Percentiles rank a stretch among this genome's conserved stretches.
phyloP scores from a whole-genome alignment of 2,888 invertebrate genomes.

The Meloe dianella region DNA sequence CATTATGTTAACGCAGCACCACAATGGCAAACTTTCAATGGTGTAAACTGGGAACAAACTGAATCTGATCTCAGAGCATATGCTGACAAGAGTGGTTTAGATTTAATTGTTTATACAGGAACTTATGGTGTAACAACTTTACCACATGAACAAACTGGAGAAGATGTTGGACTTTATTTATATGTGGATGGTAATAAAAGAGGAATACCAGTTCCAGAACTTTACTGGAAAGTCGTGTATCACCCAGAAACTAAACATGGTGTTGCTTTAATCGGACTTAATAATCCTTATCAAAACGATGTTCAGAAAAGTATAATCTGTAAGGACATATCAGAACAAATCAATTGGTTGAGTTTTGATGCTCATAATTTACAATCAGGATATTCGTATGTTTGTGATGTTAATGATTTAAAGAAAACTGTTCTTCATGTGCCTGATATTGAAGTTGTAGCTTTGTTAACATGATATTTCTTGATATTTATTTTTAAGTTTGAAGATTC shows the following conservation, averaged over 20 bases:
- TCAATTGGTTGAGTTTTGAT: slow-evolving; percentile 67
- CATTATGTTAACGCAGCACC: slow-evolving; percentile 71
- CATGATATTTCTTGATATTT: background rate
- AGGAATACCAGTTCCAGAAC: slow-evolving; percentile 63
- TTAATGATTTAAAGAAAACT: slow-evolving; percentile 64
- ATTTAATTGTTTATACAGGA: slow-evolving; percentile 65
- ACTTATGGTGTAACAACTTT: slow-evolving; percentile 66
- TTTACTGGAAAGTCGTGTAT: slow-evolving; percentile 68
- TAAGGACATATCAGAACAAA: slow-evolving; percentile 62
- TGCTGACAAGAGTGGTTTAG: slow-evolving; percentile 44
- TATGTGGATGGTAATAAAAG: slow-evolving; percentile 44
- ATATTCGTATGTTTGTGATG: slow-evolving; percentile 68
- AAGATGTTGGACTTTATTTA: slow-evolving; percentile 47
- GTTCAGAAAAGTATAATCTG: slow-evolving; percentile 45
- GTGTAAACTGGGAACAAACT: slow-evolving; percentile 63
- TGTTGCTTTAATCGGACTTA: slow-evolving; percentile 67
- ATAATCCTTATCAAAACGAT: slow-evolving; percentile 63
- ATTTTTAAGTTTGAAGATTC: too few species aligned
- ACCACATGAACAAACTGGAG: slow-evolving; percentile 58
- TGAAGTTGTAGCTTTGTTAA: slow-evolving; percentile 51
- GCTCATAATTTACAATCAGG: slow-evolving; percentile 61
- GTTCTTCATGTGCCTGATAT: slow-evolving; percentile 65
- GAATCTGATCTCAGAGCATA: slow-evolving; percentile 61
- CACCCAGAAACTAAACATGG: slow-evolving; percentile 62
- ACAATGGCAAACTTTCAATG: slow-evolving; percentile 71